A percentile compares a stretch with the other conserved stretches of the same genome.
phyloP scores from a whole-genome alignment of 2,113 vertebrate species.

The Sceloporus tristichus region DNA sequence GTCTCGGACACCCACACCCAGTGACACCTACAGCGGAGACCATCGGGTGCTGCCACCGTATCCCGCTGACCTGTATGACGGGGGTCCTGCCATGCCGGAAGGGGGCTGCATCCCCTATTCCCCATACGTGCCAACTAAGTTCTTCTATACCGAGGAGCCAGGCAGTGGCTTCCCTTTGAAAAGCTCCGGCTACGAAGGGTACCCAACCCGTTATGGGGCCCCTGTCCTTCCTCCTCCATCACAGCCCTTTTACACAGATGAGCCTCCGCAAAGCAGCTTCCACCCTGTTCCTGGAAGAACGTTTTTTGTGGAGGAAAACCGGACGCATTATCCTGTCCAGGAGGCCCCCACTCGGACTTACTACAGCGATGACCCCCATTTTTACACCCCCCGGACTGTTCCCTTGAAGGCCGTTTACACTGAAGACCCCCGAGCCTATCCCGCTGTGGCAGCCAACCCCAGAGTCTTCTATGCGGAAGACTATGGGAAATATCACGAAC shows the following conservation, averaged over 20 bases:
- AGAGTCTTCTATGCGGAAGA: slow-evolving; percentile 84
- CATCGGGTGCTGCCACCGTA: slow-evolving; percentile 81
- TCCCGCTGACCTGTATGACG: slow-evolving; percentile 73
- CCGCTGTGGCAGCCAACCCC: slow-evolving; percentile 70
- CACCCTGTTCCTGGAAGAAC: slow-evolving; percentile 75
- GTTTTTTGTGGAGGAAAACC: slow-evolving; percentile 83
- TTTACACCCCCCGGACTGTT: slow-evolving; percentile 71
- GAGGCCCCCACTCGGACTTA: slow-evolving; percentile 80
- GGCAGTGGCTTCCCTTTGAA: slow-evolving; percentile 65
- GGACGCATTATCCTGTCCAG: slow-evolving; percentile 81
- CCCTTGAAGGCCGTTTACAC: slow-evolving; percentile 80
- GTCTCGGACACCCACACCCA: slow-evolving; percentile 90
- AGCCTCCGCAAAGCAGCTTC: slow-evolving; percentile 47
- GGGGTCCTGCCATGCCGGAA: slow-evolving; percentile 81
- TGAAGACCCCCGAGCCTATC: slow-evolving; percentile 80
- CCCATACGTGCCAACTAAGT: slow-evolving; percentile 86
- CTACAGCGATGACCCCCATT: slow-evolving; percentile 81
- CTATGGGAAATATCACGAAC: slow-evolving; percentile 83
- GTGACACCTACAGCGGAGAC: slow-evolving; percentile 89
- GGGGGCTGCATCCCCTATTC: slow-evolving; percentile 85
- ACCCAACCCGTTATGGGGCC: slow-evolving; percentile 60
- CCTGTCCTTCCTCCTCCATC: slow-evolving; percentile 37
- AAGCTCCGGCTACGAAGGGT: slow-evolving; percentile 68
- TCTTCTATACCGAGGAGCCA: slow-evolving; percentile 90
- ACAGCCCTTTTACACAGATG: slow-evolving; percentile 66